Evolutionary conservation across 2,888 invertebrate genomes (phyloP).

Genomic region (Vesta saturnalis): DNA sequence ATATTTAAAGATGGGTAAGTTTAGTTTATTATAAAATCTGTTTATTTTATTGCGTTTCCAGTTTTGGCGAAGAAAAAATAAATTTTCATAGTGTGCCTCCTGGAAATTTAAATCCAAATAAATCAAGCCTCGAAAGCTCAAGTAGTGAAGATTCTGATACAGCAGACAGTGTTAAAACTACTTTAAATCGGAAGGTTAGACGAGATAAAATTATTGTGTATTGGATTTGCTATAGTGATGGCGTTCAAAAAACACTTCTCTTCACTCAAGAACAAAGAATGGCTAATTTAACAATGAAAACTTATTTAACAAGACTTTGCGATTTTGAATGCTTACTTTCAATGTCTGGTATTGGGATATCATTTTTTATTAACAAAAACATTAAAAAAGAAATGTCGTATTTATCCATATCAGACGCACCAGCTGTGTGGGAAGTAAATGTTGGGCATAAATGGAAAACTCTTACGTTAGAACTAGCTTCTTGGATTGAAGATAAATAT

Average conservation of each 20-base stretch:
- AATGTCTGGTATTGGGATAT: conserved; percentile 73
- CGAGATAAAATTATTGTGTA: conserved; percentile 81
- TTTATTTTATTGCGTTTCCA: conserved; percentile 49
- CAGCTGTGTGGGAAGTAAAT: conserved; percentile 84
- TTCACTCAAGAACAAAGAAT: conserved; percentile 81
- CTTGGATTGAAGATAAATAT: conserved; percentile 86
- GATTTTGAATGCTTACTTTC: conserved; percentile 75
- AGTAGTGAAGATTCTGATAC: conserved; percentile 69
- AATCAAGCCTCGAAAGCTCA: conserved; percentile 60
- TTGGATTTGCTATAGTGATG: conserved; percentile 83
- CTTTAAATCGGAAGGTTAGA: conserved; percentile 70
- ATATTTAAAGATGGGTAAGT: conserved; percentile 74
- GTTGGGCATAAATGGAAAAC: conserved; percentile 84
- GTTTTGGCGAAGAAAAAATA: conserved; percentile 76
- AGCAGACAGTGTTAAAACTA: conserved; percentile 56
- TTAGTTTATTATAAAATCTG: neutral
- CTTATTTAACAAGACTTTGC: conserved; percentile 74
- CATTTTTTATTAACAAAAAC: conserved; percentile 62
- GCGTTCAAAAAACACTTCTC: conserved; percentile 76
- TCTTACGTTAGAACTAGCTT: conserved; percentile 77
- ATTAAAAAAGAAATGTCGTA: conserved; percentile 74
- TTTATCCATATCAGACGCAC: conserved; percentile 72
- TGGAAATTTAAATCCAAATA: conserved; percentile 64
- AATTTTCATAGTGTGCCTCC: conserved; percentile 74
- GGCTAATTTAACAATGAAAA: conserved; percentile 68